These are phyloP conservation scores for Harpalus rubripes DNA, from an alignment of 2,888 invertebrate species.

Conservation along the genomic window DNA sequence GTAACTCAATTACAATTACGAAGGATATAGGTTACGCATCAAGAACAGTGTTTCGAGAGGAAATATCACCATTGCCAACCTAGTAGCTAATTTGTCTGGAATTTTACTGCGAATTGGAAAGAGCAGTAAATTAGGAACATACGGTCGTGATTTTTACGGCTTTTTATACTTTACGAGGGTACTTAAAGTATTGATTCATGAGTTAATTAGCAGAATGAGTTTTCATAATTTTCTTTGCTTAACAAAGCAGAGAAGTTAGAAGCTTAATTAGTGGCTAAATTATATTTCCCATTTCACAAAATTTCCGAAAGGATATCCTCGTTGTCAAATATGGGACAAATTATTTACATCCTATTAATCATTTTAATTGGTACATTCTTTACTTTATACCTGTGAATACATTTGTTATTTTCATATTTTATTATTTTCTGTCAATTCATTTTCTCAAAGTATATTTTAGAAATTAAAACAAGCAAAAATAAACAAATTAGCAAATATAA, in stretches of 20 bases:
- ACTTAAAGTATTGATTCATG: conserved; percentile 5
- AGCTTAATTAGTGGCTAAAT: not conserved
- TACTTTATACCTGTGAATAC: too few species aligned
- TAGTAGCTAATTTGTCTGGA: conserved; percentile 1
- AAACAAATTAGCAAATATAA: too few species aligned
- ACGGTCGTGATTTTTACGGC: conserved; percentile 10
- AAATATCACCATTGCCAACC: not conserved
- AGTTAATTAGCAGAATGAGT: conserved; percentile 21
- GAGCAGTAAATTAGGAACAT: conserved; percentile 15
- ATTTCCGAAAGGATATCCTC: not conserved
- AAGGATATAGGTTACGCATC: conserved; percentile 12
- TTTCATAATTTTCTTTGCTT: conserved; percentile 11
- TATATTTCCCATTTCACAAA: conserved; percentile 2
- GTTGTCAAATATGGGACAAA: too few species aligned
- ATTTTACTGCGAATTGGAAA: conserved; percentile 11
- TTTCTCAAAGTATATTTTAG: too few species aligned
- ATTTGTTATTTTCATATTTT: too few species aligned
- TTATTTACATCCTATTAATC: too few species aligned
- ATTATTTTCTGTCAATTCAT: too few species aligned
- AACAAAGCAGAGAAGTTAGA: not conserved
- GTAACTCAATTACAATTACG: conserved; percentile 24
- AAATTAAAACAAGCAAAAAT: too few species aligned
- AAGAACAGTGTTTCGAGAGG: conserved; percentile 11
- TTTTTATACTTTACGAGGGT: conserved; percentile 19
- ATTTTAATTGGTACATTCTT: too few species aligned